Evolutionary conservation across 2,797 vertebrate species (phyloP).

Genomic region (Myotis planiceps): DNA sequence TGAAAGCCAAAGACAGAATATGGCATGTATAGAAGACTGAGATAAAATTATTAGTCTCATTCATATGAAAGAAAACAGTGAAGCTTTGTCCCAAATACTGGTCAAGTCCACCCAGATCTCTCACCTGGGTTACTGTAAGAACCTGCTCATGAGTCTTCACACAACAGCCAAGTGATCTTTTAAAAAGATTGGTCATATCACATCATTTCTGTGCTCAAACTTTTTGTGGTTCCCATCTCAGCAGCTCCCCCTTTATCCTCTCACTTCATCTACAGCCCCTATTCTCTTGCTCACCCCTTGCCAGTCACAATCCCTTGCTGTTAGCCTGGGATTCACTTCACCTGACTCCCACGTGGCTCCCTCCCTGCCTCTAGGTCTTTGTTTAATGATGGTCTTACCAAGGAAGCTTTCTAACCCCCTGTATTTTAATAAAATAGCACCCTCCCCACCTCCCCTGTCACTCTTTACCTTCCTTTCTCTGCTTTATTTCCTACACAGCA

Average conservation of each 20-base stretch:
- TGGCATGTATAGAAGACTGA: background rate
- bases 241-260: background rate
- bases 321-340: background rate
- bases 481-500: background rate
- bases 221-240: background rate
- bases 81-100: background rate
- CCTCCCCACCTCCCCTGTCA: background rate
- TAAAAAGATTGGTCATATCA: background rate
- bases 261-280: background rate
- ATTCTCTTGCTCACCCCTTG: background rate
- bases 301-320: background rate
- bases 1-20: background rate
- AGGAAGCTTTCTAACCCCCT: background rate
- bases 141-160: background rate
- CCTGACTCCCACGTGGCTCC: background rate
- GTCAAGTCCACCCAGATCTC: background rate
- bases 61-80: background rate
- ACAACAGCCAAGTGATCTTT: background rate
- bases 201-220: background rate
- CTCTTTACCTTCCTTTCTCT: background rate
- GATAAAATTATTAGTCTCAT: slow-evolving; percentile 42
- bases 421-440: slow-evolving; percentile 29
- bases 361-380: background rate
- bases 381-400: background rate
- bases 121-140: background rate